Conservation (phyloP, 2,113 vertebrate genomes). For the Camelus dromedarius region DNA sequence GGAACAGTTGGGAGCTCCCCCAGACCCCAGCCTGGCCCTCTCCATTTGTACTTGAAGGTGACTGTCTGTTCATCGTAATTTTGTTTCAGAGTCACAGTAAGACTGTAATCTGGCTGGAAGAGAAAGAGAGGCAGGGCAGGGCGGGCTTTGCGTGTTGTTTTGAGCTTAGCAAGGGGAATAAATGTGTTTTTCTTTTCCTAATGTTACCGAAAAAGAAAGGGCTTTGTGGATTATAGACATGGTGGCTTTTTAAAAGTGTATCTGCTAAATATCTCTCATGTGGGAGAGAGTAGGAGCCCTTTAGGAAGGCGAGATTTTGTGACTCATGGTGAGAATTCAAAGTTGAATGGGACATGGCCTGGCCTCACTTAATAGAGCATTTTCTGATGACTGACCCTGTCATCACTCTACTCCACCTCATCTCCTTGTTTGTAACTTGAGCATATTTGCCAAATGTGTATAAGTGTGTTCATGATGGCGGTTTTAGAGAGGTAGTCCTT, state of each 20-base stretch:
- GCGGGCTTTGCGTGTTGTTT: conserved; percentile 58
- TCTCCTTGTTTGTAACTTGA: conserved; percentile 29
- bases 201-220: conserved; percentile 62
- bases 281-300: not conserved
- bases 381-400: conserved; percentile 51
- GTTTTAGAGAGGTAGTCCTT: conserved; percentile 12
- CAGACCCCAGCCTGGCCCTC: conserved; percentile 44
- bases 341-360: not conserved
- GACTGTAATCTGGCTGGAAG: not conserved
- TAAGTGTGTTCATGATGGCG: not conserved
- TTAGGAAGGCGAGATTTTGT: not conserved
- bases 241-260: conserved; percentile 27
- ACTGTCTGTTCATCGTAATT: conserved; percentile 63
- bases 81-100: not conserved
- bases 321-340: conserved; percentile 3
- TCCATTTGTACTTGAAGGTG: conserved; percentile 51
- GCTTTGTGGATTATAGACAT: not conserved
- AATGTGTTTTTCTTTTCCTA: conserved; percentile 52
- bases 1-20: conserved; percentile 14
- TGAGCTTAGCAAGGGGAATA: conserved; percentile 33
- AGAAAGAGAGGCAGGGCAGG: not conserved
- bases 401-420: too few relatives aligned
- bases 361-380: not conserved
- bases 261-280: conserved; percentile 14
- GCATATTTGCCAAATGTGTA: not conserved